Evolutionary conservation across 2,113 vertebrate species (phyloP).

Genomic region (Dolichotis patagonum): DNA sequence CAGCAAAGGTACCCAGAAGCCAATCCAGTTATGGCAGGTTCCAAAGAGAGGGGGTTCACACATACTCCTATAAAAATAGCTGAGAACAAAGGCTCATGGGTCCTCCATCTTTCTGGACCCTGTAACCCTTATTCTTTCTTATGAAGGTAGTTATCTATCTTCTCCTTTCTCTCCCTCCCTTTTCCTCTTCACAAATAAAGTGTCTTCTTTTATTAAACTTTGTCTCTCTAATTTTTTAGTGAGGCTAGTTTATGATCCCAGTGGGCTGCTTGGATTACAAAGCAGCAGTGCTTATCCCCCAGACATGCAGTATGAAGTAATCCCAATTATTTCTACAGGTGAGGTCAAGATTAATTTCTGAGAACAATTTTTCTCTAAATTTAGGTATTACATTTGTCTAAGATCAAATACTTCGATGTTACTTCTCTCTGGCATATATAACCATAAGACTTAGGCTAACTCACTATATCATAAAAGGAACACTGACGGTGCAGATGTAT

Average conservation of each 20-base stretch:
- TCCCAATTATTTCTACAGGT: background rate
- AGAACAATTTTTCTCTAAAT: background rate
- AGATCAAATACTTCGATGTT: background rate
- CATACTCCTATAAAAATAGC: no score
- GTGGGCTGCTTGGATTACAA: background rate
- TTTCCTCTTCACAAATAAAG: background rate
- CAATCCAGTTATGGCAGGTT: no score
- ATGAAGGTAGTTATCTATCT: background rate
- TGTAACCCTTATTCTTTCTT: background rate
- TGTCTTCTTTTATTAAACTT: background rate
- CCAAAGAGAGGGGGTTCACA: no score
- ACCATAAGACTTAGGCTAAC: background rate
- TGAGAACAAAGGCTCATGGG: no score
- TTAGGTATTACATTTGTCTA: background rate
- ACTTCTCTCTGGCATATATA: background rate
- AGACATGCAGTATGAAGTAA: background rate
- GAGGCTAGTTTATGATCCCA: background rate
- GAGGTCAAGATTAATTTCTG: background rate
- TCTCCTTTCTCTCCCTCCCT: background rate
- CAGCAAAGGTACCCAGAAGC: no score
- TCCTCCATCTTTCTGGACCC: background rate
- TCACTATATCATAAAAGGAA: background rate
- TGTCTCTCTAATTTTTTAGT: background rate
- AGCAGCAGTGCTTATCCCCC: background rate
- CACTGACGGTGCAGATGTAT: background rate